Conservation (phyloP, 2,888 invertebrate genomes). For the Zhuqinia jingwanae region DNA sequence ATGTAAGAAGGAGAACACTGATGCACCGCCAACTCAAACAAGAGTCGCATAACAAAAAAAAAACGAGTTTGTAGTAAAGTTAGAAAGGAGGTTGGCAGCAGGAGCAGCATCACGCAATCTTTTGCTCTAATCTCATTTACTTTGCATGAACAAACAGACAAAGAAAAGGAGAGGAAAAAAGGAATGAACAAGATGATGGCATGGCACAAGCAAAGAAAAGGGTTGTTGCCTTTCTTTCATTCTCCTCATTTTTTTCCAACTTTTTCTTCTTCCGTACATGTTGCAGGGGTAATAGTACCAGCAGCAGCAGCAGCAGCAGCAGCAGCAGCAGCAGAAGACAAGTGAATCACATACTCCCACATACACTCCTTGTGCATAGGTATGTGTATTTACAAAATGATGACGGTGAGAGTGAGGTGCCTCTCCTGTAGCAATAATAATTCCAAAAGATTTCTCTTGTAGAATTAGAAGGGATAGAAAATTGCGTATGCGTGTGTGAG, state of each 20-base stretch:
- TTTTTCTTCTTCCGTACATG: neutral
- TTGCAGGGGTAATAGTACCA: conserved; percentile 1
- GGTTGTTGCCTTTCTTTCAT: conserved; percentile 11
- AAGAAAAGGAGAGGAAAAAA: neutral
- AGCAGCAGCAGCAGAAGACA: too few species aligned
- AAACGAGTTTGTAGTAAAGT: neutral
- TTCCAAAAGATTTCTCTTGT: neutral
- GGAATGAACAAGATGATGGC: too few species aligned
- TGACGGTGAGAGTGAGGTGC: neutral
- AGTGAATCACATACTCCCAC: too few species aligned
- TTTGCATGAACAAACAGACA: conserved; percentile 79
- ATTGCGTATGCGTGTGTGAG: too few species aligned
- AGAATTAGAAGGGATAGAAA: too few species aligned
- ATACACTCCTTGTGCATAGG: too few species aligned
- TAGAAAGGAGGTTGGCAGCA: conserved; percentile 48
- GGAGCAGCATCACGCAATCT: conserved; percentile 65
- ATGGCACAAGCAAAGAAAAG: conserved; percentile 6
- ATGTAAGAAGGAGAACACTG: too few species aligned
- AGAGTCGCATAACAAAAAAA: neutral
- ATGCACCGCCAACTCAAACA: neutral
- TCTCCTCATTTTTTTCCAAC: neutral
- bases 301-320: neutral
- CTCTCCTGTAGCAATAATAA: neutral
- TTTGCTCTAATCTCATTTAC: conserved; percentile 79
- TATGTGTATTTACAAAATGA: too few species aligned